phyloP scores from a whole-genome alignment of 2,888 invertebrate genomes.

The Bursaphelenchus okinawaensis region DNA sequence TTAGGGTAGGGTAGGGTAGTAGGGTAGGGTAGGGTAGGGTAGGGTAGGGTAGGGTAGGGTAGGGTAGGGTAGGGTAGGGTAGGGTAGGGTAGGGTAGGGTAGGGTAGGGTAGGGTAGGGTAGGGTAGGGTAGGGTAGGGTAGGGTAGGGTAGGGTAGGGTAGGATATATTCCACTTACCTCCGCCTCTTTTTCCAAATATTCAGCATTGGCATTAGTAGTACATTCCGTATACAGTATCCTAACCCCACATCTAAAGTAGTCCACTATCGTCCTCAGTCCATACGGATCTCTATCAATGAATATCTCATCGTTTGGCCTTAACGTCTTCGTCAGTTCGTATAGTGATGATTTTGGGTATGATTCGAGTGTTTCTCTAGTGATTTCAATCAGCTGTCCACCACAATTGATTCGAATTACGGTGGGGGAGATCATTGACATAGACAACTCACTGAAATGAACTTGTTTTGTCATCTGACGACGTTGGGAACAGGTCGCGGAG shows the following conservation, averaged over 20 bases:
- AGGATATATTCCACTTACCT: slow-evolving; percentile 19
- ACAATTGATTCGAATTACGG: slow-evolving; percentile 33
- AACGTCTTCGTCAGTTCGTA: slow-evolving; percentile 16
- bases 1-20: too few relatives aligned
- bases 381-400: slow-evolving; percentile 48
- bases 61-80: too few relatives aligned
- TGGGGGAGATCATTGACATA: not conserved
- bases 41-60: too few relatives aligned
- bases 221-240: slow-evolving; percentile 30
- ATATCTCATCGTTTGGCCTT: slow-evolving; percentile 29
- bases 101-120: too few relatives aligned
- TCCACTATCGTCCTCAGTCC: slow-evolving; percentile 42
- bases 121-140: too few relatives aligned
- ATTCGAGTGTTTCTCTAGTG: slow-evolving; percentile 33
- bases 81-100: too few relatives aligned
- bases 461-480: not conserved
- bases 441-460: not conserved
- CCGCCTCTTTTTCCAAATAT: slow-evolving; percentile 42
- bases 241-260: slow-evolving; percentile 38
- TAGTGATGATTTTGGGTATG: slow-evolving; percentile 38
- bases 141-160: not conserved
- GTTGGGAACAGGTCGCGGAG: not conserved
- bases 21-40: too few relatives aligned
- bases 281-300: slow-evolving; percentile 47
- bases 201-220: slow-evolving; percentile 36